phyloP scores from a whole-genome alignment of 2,888 invertebrate species.

The Polydrusus tereticollis region DNA sequence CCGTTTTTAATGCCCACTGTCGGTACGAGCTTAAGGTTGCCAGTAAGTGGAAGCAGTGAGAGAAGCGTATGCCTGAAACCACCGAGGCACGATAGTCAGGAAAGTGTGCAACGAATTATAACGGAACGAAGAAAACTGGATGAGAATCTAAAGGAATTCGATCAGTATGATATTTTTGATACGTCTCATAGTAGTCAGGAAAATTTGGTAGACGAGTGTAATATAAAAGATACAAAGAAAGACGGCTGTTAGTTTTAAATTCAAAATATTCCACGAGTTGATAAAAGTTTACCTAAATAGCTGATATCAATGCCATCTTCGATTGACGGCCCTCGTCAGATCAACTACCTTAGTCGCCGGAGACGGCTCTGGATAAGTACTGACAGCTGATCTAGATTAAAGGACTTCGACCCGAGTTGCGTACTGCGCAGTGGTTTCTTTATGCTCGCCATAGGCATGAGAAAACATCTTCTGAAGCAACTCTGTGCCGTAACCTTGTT shows the following conservation, averaged over 20 bases:
- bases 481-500: no score
- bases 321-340: no score
- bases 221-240: slow-evolving; percentile 38
- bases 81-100: slow-evolving; percentile 64
- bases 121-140: slow-evolving; percentile 74
- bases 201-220: slow-evolving; percentile 53
- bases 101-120: slow-evolving; percentile 74
- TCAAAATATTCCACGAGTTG: no score
- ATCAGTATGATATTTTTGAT: slow-evolving; percentile 64
- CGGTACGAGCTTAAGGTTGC: not conserved
- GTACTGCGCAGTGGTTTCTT: no score
- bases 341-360: no score
- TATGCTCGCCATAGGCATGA: no score
- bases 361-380: no score
- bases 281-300: no score
- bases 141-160: slow-evolving; percentile 64
- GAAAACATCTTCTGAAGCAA: no score
- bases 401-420: no score
- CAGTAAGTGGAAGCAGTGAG: slow-evolving; percentile 19
- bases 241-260: slow-evolving; percentile 15
- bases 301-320: no score
- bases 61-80: slow-evolving; percentile 47
- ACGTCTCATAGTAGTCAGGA: slow-evolving; percentile 60
- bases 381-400: no score
- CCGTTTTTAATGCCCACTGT: slow-evolving; percentile 63